A percentile compares a stretch with the other conserved stretches of the same genome.
These are phyloP conservation scores for Kryptopterus vitreolus DNA, from an alignment of 2,797 vertebrate species.

Conservation along the genomic window DNA sequence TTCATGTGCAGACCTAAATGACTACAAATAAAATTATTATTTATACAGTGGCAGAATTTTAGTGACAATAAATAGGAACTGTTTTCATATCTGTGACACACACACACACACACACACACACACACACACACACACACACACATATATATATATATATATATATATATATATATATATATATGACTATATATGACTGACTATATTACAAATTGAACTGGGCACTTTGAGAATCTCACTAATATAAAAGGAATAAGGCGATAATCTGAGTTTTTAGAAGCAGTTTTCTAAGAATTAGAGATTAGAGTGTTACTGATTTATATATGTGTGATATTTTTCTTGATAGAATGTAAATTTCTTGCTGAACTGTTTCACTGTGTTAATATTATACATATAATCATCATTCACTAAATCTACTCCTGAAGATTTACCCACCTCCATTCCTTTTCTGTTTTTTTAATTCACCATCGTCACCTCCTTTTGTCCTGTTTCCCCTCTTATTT, in stretches of 20 bases:
- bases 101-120: no score
- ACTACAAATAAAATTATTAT: constrained; percentile 35
- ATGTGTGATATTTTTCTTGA: neutral
- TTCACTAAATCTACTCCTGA: constrained; percentile 18
- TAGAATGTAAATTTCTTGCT: neutral
- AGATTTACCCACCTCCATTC: constrained; percentile 5
- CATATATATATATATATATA: constrained; percentile 40
- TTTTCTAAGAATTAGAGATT: neutral
- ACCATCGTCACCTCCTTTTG: neutral
- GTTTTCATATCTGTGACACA: constrained; percentile 16
- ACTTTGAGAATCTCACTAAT: constrained; percentile 50
- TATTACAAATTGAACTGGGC: constrained; percentile 52
- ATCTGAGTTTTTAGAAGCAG: constrained; percentile 13
- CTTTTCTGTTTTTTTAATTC: constrained; percentile 2
- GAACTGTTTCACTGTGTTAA: constrained; percentile 10
- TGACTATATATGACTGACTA: constrained; percentile 29
- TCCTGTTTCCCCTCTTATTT: neutral
- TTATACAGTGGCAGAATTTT: constrained; percentile 33
- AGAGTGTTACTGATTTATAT: constrained; percentile 3
- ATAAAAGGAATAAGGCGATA: constrained; percentile 48
- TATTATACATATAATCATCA: neutral
- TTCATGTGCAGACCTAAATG: neutral
- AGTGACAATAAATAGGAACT: constrained; percentile 37
- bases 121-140: no score
- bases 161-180: neutral